Base-by-base conservation (phyloP, 1,140 invertebrate genomes). In the Kradibia gibbosae region DNA sequence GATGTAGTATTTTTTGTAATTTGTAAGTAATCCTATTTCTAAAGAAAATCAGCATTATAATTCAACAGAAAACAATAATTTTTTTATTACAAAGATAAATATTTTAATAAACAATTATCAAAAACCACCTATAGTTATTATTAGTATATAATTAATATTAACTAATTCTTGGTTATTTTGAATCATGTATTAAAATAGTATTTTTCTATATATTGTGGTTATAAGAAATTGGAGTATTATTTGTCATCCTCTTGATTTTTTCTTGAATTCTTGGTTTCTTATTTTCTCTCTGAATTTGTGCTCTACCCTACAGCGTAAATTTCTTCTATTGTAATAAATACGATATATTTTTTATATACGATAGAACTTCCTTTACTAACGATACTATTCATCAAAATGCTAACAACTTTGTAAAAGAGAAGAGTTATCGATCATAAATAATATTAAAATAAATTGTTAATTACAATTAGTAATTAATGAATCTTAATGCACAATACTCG, bases 371-470 rank as follows among this genome's bases (percentile, higher is more conserved):
- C 34, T 75, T 17, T 48, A 50, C 80, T 81, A 81, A 81, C 80
- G 73, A 81, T 81, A 81, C 34, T 53, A 81, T 81, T 75, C 75
- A 81, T 81, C 80, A 81, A 76, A 81, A 22, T 76, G 60, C 70
- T 81, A 81, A 76, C 72, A 42, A 73, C 34, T 67, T 81, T 76
- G 60, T 55, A 62, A 36, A 34, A 57, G 57, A 80, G 62, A 55
- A 72, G 20, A 45, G 50, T 22, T 88, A 89, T 89, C 84, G 85
- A 85, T 86, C 87, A 86, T 88, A 88, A 90, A 90, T 87, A 88
- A 83, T 84, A 88, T 87, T 84, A 83, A 90, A 90, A 90, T 90
- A 90, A 90, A 90, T 89, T 82, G 78, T 86, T 89, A 89, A 90
- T 90, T 87, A 88, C 84, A 83, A 89, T 84, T 90, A 87, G 89